Evolutionary conservation across 1,140 invertebrate species (phyloP), one percentile per base, ranked within the genome.

Genomic region (Nephila pilipes): DNA sequence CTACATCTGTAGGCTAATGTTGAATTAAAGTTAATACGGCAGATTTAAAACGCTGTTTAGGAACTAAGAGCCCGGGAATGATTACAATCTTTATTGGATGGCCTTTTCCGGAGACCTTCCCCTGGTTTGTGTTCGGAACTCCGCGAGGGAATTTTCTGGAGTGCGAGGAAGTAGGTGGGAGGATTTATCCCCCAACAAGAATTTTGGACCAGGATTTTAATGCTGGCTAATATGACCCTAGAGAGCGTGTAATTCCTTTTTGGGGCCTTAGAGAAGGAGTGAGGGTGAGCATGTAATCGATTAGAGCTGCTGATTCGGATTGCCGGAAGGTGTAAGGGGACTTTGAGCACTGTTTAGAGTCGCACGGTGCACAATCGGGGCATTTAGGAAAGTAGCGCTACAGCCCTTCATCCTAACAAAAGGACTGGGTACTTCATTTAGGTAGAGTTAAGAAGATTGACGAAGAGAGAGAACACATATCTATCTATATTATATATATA

Each of bases 1-100:
- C 69, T 75, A 75, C 69, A 75, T 20, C 25, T 75, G 69, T 75
- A 85, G 55, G 83, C 83, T 85, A 85, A 85, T 85, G 83, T 54
- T 69, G 87, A 88, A 88, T 88, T 88, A 88, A 88, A 88, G 87
- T 88, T 88, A 88, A 88, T 88, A 75, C 63, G 87, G 58, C 63
- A 88, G 87, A 88, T 88, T 88, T 88, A 88, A 88, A 88, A 88
- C 87, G 87, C 87, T 88, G 87, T 88, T 88, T 69, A 25, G 85
- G 87, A 29, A 88, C 38, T 54, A 88, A 65, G 87, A 75, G 87
- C n/a, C 87, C 38, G 36, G 60, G 60, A 88, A 88, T 88, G 60
- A 88, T 88, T 88, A 88, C 25, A 69, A 88, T 88, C 60, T 88
- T 88, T 88, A 88, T 88, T 88, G 65, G 87, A 88, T 69, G 60